These are phyloP conservation scores for Hystrix cristata DNA, from an alignment of 2,113 vertebrate genomes.

Conservation along the genomic window DNA sequence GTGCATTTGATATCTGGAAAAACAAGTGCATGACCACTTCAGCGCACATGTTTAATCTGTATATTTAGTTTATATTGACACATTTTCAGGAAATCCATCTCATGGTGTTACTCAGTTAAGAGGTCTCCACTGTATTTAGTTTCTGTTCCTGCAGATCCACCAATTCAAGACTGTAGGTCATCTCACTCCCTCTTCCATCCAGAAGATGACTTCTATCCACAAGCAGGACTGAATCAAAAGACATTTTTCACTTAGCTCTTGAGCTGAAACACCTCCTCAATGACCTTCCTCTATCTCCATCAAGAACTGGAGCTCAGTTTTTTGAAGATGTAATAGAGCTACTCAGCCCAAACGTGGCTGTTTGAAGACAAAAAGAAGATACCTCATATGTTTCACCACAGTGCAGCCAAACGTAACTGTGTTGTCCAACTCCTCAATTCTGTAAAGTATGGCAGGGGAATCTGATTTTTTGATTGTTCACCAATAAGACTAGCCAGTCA, in stretches of 20 bases:
- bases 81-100: conserved; percentile 80
- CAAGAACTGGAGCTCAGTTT: conserved; percentile 79
- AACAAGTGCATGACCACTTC: conserved; percentile 65
- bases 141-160: conserved; percentile 85
- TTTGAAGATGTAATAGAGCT: conserved; percentile 83
- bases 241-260: conserved; percentile 83
- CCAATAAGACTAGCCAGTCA: conserved; percentile 73
- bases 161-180: conserved; percentile 80
- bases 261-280: conserved; percentile 74
- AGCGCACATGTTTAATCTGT: conserved; percentile 68
- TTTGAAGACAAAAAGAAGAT: conserved; percentile 80
- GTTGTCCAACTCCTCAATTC: conserved; percentile 81
- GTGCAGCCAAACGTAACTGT: conserved; percentile 70
- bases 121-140: conserved; percentile 85
- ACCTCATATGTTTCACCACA: conserved; percentile 72
- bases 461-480: conserved; percentile 78
- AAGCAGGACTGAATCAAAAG: conserved; percentile 82
- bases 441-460: conserved; percentile 84
- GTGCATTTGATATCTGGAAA: conserved; percentile 73
- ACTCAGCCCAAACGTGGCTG: conserved; percentile 76
- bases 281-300: conserved; percentile 84
- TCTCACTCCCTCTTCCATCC: conserved; percentile 78
- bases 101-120: conserved; percentile 82
- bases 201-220: conserved; percentile 74
- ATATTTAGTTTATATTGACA: conserved; percentile 74